These are phyloP conservation scores for Troglohyphantes excavatus DNA, from an alignment of 2,888 invertebrate genomes.

Conservation along the genomic window DNA sequence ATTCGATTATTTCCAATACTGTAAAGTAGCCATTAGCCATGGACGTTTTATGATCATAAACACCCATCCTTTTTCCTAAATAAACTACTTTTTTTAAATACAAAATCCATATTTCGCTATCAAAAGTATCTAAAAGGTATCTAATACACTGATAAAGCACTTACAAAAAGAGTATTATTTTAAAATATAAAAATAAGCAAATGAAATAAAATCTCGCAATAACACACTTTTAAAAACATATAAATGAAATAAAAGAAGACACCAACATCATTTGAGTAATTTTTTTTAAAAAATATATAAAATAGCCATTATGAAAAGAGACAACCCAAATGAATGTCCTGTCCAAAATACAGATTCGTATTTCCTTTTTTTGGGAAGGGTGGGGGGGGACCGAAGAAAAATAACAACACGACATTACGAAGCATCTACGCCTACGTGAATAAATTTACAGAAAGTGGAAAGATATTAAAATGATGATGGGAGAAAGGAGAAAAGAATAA, in stretches of 20 bases:
- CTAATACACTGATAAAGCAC: too few species aligned
- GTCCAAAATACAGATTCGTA: neutral
- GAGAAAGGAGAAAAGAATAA: neutral
- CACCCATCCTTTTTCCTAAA: too few species aligned
- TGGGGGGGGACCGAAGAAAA: neutral
- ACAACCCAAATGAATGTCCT: neutral
- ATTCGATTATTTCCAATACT: too few species aligned
- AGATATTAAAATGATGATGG: constrained; percentile 19
- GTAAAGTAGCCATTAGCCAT: too few species aligned
- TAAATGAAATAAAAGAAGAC: neutral
- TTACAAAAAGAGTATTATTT: too few species aligned
- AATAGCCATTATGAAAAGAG: neutral
- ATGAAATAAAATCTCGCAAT: neutral
- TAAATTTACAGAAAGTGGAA: neutral
- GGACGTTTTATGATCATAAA: too few species aligned
- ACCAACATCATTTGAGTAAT: neutral
- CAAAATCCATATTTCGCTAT: too few species aligned
- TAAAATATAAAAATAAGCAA: neutral
- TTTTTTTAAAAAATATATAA: neutral
- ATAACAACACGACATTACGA: neutral
- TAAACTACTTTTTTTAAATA: too few species aligned
- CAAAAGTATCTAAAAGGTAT: too few species aligned
- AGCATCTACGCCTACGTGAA: neutral
- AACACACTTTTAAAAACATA: neutral
- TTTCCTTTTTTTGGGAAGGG: neutral